These are phyloP conservation scores for Yponomeuta cagnagella DNA, from an alignment of 2,888 invertebrate species.

Conservation along the genomic window DNA sequence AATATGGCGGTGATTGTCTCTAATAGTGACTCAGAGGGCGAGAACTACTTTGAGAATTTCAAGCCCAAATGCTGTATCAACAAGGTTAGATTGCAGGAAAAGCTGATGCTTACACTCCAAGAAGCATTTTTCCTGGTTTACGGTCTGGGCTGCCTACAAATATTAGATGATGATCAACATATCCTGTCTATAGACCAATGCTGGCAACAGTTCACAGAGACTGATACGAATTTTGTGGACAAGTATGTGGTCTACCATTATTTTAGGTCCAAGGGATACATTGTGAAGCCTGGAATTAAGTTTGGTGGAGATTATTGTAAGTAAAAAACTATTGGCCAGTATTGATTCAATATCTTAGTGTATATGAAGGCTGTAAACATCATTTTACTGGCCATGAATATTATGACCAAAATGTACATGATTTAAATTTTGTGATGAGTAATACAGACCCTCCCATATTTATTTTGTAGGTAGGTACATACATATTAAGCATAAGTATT, in stretches of 20 bases:
- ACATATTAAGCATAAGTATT: no score
- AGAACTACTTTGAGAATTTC: conserved; percentile 77
- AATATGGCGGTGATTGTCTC: conserved; percentile 77
- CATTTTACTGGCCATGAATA: no score
- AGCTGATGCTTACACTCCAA: conserved; percentile 80
- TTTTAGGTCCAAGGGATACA: conserved; percentile 92
- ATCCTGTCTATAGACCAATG: conserved; percentile 67
- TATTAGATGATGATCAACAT: conserved; percentile 70
- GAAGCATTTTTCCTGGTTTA: conserved; percentile 86
- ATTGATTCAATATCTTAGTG: background rate
- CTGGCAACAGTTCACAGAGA: conserved; percentile 75
- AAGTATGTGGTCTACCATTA: conserved; percentile 90
- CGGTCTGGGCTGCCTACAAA: conserved; percentile 79
- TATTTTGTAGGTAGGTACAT: background rate
- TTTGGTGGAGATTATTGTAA: conserved; percentile 93
- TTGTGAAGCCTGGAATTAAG: conserved; percentile 91
- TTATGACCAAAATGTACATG: no score
- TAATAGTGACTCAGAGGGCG: conserved; percentile 79
- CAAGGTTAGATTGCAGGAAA: conserved; percentile 76
- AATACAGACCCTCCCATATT: no score
- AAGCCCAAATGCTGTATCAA: conserved; percentile 77
- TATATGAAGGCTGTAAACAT: no score
- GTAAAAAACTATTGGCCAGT: conserved; percentile 34
- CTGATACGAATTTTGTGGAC: conserved; percentile 77
- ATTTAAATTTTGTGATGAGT: no score